Evolutionary conservation across 2,888 invertebrate genomes (phyloP), one percentile per base, ranked within the genome.

Genomic region (Cataglyphis cursor): DNA sequence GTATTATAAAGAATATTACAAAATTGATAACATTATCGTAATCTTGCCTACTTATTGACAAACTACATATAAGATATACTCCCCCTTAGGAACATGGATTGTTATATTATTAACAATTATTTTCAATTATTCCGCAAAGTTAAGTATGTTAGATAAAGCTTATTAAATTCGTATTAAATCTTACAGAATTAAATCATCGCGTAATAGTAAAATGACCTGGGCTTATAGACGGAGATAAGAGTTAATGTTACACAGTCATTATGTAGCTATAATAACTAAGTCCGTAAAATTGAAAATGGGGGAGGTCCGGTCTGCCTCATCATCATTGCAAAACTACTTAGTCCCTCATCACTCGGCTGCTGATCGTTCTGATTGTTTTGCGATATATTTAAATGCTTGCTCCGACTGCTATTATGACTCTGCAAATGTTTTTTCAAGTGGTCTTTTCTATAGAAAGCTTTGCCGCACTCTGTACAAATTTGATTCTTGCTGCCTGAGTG

Each of bases 401-500:
- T 87, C 96, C 96, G 83, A 97, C 96, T 96, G 65, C 96, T 96
- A 91, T 96, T 96, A 95, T 98, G 98, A 91, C 97, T 97, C 70
- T 97, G 96, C 28, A 97, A 96, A 95, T 98, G 98, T 93, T 98
- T 98, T 92, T 97, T 96, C 68, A 98, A 95, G 94, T 98, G 98
- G 94, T 98, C 98, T 93, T 97, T 97, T 80, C 97, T 96, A 93
- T 97, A 97, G 94, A 97, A 97, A 51, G 97, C 97, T 74, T 93
- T 93, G 62, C 97, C 97, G 91, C 97, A 97, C 93, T 97, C 97
- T 18, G 95, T 96, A 94, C 97, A 97, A 89, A 97, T 96, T 95
- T 98, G 97, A 80, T 97, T 97, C 95, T 98, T 98, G 94, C 97
- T 97, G 64, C 98, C 98, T 54, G 97, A 97, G 95, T 98, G 98